These are phyloP conservation scores for Coccyzus lansbergi DNA, from an alignment of 2,797 vertebrate genomes.

Conservation along the genomic window DNA sequence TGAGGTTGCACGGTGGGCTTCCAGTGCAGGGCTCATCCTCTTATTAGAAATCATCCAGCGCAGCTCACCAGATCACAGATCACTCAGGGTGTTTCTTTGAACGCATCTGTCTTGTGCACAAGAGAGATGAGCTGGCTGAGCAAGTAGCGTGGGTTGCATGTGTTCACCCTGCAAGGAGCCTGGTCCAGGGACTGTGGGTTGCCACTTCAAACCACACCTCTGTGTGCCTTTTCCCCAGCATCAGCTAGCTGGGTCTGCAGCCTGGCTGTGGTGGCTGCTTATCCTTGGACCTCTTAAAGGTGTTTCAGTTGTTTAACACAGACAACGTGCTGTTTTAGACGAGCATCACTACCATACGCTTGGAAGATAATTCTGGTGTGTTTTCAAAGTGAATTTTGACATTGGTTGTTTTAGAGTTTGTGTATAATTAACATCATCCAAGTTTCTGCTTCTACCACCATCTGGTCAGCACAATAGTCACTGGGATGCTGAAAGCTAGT, in stretches of 20 bases:
- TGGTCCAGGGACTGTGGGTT: not conserved
- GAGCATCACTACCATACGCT: not conserved
- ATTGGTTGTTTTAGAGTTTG: constrained; percentile 29
- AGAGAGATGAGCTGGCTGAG: not conserved
- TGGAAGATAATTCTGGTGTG: not conserved
- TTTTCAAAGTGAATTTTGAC: constrained; percentile 29
- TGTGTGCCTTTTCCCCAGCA: not conserved
- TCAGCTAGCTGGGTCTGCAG: not conserved
- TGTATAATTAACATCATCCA: not conserved
- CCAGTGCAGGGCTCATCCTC: not conserved
- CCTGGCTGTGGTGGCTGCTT: not conserved
- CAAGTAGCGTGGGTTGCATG: fast-evolving
- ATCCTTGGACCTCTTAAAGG: not conserved
- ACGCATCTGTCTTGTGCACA: not conserved
- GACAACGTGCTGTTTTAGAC: not conserved
- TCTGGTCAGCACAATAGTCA: not conserved
- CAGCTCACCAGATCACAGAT: not conserved
- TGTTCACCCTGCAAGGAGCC: not conserved
- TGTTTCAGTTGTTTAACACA: not conserved
- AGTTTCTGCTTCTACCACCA: constrained; percentile 22
- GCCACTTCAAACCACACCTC: not conserved
- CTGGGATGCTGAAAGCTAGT: not conserved
- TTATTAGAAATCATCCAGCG: not conserved
- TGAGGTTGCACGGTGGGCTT: not conserved
- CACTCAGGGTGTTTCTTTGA: not conserved